A percentile compares a stretch with the other conserved stretches of the same genome.
These are phyloP conservation scores for Valencia hispanica DNA, from an alignment of 2,797 vertebrate species.

Conservation along the genomic window DNA sequence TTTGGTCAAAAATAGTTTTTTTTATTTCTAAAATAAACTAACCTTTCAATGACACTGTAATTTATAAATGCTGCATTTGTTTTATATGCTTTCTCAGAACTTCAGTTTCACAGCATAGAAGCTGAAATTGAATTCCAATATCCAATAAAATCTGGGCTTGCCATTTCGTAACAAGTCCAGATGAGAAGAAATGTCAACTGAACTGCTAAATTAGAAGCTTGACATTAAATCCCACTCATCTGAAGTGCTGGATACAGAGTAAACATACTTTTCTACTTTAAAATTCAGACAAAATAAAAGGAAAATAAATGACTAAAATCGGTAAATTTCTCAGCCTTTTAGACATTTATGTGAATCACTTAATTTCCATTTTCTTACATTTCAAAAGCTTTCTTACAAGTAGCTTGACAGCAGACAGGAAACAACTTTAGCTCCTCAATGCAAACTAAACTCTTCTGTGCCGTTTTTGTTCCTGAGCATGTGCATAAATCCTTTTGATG, in stretches of 20 bases:
- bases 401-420: conserved; percentile 55
- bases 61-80: background rate
- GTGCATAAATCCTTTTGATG: conserved; percentile 39
- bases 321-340: conserved; percentile 7
- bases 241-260: background rate
- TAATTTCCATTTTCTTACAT: conserved; percentile 44
- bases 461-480: conserved; percentile 25
- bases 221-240: conserved; percentile 1
- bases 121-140: conserved; percentile 14
- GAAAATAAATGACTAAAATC: conserved; percentile 21
- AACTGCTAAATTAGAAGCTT: background rate
- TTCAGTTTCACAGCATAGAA: conserved; percentile 11
- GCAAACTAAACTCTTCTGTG: conserved; percentile 35
- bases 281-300: conserved; percentile 11
- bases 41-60: background rate
- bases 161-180: conserved; percentile 4
- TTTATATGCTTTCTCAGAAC: background rate
- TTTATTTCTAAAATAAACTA: background rate
- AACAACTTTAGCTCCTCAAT: conserved; percentile 28
- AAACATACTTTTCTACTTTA: conserved; percentile 31
- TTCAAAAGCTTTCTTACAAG: conserved; percentile 34
- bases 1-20: background rate
- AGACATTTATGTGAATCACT: conserved; percentile 24
- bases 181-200: conserved; percentile 24
- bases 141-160: too few species aligned